A percentile compares a stretch with the other conserved stretches of the same genome.
Conservation (phyloP, 2,113 vertebrate species). For the Lanius collurio region DNA sequence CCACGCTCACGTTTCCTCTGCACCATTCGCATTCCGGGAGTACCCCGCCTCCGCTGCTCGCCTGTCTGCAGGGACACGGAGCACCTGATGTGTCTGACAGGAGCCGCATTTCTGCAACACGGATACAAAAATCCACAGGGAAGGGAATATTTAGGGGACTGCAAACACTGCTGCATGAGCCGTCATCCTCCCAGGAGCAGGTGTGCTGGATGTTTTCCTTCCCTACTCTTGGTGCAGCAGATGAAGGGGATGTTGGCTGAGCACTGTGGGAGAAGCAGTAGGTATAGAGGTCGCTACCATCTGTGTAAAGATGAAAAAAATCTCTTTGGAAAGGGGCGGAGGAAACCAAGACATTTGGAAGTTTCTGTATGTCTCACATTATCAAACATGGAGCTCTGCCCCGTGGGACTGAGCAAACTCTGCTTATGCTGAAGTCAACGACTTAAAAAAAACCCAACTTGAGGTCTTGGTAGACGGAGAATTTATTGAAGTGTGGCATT, state of each 20-base stretch:
- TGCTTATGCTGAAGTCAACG: background rate
- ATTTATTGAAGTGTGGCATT: background rate
- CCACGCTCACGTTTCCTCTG: background rate
- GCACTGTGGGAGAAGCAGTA: background rate
- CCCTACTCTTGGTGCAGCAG: background rate
- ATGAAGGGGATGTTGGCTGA: background rate
- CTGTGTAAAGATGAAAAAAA: background rate
- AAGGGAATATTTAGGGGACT: background rate
- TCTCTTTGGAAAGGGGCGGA: background rate
- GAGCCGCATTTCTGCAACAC: background rate
- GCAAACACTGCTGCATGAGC: background rate
- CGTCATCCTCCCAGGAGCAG: background rate
- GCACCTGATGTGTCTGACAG: background rate
- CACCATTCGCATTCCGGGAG: background rate
- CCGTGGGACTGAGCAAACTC: background rate
- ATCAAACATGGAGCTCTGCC: background rate
- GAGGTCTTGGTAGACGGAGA: background rate
- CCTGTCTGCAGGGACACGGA: background rate
- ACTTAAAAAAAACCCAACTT: background rate
- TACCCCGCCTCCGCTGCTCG: background rate
- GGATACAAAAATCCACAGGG: background rate
- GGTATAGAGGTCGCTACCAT: background rate
- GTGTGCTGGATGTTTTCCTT: background rate
- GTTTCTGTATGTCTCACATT: background rate
- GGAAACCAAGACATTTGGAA: background rate